These are phyloP conservation scores for Limonius californicus DNA, from an alignment of 1,140 invertebrate species.

Conservation along the genomic window DNA sequence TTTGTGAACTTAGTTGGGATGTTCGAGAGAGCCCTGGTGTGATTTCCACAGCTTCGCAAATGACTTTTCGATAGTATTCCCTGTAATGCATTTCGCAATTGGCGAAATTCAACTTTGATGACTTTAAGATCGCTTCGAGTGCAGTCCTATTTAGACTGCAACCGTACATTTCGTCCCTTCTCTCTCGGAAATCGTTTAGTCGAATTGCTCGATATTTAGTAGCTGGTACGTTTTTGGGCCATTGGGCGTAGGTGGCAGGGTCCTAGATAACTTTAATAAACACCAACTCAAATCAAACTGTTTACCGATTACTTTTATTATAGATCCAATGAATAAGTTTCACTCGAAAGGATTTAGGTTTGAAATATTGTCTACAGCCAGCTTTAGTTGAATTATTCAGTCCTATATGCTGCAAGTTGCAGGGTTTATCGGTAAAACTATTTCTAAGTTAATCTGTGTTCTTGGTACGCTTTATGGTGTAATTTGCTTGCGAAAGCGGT, in stretches of 20 bases:
- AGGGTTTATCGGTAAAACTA: constrained; percentile 3
- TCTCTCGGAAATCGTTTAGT: no score
- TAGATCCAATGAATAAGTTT: no score
- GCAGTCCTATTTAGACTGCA: neutral
- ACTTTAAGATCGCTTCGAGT: neutral
- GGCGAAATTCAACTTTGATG: constrained; percentile 5
- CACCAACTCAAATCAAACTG: no score
- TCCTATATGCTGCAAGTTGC: neutral
- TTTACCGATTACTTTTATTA: no score
- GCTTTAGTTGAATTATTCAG: constrained; percentile 3
- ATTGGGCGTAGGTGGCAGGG: no score
- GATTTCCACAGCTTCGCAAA: neutral
- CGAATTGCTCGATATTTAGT: no score
- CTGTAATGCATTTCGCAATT: constrained; percentile 3
- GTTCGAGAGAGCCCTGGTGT: neutral
- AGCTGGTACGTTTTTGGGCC: no score
- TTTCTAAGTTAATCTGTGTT: constrained; percentile 9
- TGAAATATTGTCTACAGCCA: neutral
- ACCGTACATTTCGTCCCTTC: no score
- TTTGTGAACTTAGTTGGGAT: neutral
- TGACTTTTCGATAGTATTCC: neutral
- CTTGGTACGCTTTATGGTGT: constrained; percentile 3
- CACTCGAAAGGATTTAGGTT: no score
- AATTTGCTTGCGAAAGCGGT: neutral
- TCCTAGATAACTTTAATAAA: no score